Base-by-base conservation (phyloP, 92 coral and sea anemone species). In the Umimayanthus chanpuru region DNA sequence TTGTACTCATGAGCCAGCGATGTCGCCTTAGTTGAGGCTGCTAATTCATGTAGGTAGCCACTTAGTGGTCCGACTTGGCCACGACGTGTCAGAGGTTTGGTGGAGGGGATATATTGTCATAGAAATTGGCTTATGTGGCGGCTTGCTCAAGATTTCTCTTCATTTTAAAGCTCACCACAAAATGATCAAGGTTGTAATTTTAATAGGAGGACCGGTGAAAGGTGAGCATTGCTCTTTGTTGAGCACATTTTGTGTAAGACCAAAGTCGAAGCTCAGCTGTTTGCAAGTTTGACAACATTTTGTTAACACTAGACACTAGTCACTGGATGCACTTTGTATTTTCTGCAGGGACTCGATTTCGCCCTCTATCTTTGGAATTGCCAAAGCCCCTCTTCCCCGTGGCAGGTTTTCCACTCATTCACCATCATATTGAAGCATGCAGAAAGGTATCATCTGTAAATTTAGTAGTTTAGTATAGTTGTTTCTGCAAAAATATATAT, bases 131-230 rank as follows among this genome's bases (percentile, higher is more conserved):
- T 76, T 8, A 30, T 56, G 55, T 76, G 9, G 75, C 20, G 18
- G 55, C 11, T 73, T 73, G 26, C 55, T 38, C 32, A 29, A 56
- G 75, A 50, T 86, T 86, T 83, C 78, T 83, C 44, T 25, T 50
- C 43, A 49, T 47, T 83, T 83, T 43, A 43, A n/a, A 83, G 78
- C 78, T 70, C 43, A 15, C 56, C 9, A 26, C 86, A 93, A 40
- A 70, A 95, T 94, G 96, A 88, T 92, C 39, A 97, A 97, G 78
- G 98, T 91, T 72, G 94, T 97, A 2, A 97, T 97, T 79, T 93
- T 97, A 10, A 97, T 97, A 29, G 99, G 99, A 41, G 99, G 99
- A 29, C 99, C 99, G 0, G 95, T 95, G 92, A 97, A 97, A 95
- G 99, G 99, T 97, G 86, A 90, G 85, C 73, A 43, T 75, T 38